Evolutionary conservation across 2,888 invertebrate species (phyloP), one percentile per base, ranked within the genome.

Genomic region (Diarsia brunnea): DNA sequence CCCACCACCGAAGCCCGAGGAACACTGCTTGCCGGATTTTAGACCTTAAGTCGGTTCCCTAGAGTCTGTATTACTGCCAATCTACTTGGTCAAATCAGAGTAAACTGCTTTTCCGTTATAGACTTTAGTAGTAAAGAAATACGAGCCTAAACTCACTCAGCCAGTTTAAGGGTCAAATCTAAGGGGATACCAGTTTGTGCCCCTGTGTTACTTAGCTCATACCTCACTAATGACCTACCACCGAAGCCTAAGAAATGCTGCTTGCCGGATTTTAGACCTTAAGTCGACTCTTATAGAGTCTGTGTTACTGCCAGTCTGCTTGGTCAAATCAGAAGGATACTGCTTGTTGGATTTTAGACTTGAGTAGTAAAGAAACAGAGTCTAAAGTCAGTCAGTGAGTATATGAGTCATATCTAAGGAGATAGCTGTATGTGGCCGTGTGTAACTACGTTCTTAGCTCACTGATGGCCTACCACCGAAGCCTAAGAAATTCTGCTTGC

Each of bases 201-300:
- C 14, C 97, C 98, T 0, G 97, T 97, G 12, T 97, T 97, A 79
- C 96, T 98, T 5, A 97, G 97, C 81, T 95, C 97, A 1, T 97
- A 96, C 87, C 95, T 98, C 12, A 96, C 96, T 0, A 96, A 96
- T 27, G 94, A 95, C 4, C 84, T 89, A 0, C 89, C 91, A 0
- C 96, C 96, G 0, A 87, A 91, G 24, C 94, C 95, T 0, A 77
- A 78, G 0, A 91, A 92, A 8, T 93, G 94, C 78, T 95, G 95
- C 74, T 76, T 95, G 53, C 95, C 95, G 0, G 94, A 95, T 19
- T 95, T 90, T 81, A 91, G 88, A 87, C 90, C 88, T 79, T 87
- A 89, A 27, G 11, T 19, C 4, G 11, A 60, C 11, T 1, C 4
- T 3, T 27, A 60, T 31, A 31, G 55, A 27, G 55, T 27, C 16